A percentile compares a stretch with the other conserved stretches of the same genome.
Conservation (phyloP, 2,888 invertebrate species). For the Drosophila aldrichi region DNA sequence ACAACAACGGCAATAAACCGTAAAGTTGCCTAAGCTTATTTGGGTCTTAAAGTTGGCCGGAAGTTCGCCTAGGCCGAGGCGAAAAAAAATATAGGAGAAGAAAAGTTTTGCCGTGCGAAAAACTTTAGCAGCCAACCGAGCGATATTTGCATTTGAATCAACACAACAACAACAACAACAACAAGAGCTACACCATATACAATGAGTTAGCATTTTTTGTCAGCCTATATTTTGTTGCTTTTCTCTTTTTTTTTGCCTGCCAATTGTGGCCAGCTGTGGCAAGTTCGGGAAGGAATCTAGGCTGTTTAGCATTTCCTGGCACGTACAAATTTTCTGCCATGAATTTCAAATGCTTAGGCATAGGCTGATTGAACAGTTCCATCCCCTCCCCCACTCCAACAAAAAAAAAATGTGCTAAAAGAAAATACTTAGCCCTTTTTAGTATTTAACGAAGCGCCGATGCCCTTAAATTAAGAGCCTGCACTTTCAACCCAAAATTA, state of each 20-base stretch:
- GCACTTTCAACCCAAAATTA: not conserved
- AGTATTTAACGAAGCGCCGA: conserved; percentile 10
- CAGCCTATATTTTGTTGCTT: not conserved
- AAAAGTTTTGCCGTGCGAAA: conserved; percentile 70
- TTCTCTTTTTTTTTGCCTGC: conserved; percentile 8
- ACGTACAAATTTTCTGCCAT: conserved; percentile 75
- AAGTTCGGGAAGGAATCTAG: conserved; percentile 30
- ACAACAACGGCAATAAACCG: conserved; percentile 76
- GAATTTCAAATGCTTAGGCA: conserved; percentile 70
- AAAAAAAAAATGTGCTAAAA: conserved; percentile 36
- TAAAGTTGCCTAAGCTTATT: conserved; percentile 75
- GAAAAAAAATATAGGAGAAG: conserved; percentile 15
- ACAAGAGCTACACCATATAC: conserved; percentile 37
- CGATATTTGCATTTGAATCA: conserved; percentile 75
- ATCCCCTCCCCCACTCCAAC: conserved; percentile 27
- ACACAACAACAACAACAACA: conserved; percentile 24
- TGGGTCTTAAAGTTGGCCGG: conserved; percentile 64
- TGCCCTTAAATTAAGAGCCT: conserved; percentile 13
- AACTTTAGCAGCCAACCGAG: conserved; percentile 57
- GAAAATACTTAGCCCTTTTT: conserved; percentile 7
- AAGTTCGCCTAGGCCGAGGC: conserved; percentile 43
- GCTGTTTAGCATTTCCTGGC: conserved; percentile 73
- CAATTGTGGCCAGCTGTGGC: conserved; percentile 53
- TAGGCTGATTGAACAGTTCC: conserved; percentile 76
- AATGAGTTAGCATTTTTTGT: conserved; percentile 58